Base-by-base conservation (phyloP, 2,888 invertebrate genomes). In the Geophilus truncorum region DNA sequence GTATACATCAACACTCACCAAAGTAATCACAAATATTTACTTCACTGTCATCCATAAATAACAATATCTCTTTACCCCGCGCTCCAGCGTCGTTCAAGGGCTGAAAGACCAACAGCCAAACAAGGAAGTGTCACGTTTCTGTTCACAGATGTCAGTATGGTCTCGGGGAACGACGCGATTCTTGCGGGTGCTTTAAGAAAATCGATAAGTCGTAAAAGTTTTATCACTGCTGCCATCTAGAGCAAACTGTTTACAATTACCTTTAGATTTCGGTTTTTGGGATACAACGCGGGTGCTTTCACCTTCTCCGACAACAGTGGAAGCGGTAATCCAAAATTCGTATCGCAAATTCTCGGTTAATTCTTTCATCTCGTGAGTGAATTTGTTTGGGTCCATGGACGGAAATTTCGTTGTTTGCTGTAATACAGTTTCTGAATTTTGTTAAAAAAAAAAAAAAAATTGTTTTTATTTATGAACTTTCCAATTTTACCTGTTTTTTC, bases 281-380 rank as follows among this genome's bases (percentile, higher is more conserved):
- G 78, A 45, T 7, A 78, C 28, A 25, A 78, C 78, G 9, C 51
- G 34, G 0, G 78, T 78, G 40, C 78, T 78, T 21, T 78, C 78
- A n/a, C 78, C 78, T 78, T 78, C 78, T 10, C 78, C 78, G 5
- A 78, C 78, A 45, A 25, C 25, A 36, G 78, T 78, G 7, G 78
- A 78, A 45, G 78, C 78, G 21, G 78, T 78, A 34, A 78, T 40
- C 78, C 78, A 78, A 45, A 78, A 78, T 25, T 78, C 78, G 10
- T 78, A 78, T 12, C 45, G 36, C 2, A 36, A 25, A 45, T 45
- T 45, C 28, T 78, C 78, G 15, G 18, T 18, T 40, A 78, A 78
- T 9, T 78, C 51, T 18, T 10, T 10, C 36, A 78, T 12, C 23
- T 45, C 77, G 21, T 32, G 77, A 32, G 12, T 34, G 18, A 9